Evolutionary conservation across 2,888 invertebrate species (phyloP).

Genomic region (Trichogramma evanescens): DNA sequence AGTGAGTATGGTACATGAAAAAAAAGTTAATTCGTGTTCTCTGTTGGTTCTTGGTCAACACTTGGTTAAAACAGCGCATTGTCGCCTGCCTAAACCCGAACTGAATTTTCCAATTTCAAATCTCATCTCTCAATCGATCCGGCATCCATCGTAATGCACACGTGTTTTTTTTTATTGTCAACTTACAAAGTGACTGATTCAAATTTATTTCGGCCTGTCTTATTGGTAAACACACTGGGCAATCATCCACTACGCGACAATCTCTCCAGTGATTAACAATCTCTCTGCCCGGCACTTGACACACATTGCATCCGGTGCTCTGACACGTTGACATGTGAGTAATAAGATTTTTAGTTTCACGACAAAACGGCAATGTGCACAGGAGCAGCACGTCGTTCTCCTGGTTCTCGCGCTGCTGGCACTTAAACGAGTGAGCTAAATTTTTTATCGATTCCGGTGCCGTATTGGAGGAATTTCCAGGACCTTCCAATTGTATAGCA

Average conservation of each 20-base stretch:
- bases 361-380: conserved; percentile 18
- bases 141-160: no score
- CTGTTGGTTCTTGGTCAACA: no score
- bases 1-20: no score
- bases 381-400: conserved; percentile 20
- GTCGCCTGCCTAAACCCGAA: no score
- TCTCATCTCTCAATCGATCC: no score
- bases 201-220: conserved; percentile 16
- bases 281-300: conserved; percentile 2
- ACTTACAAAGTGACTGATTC: not conserved
- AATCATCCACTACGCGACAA: conserved; percentile 13
- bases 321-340: conserved; percentile 18
- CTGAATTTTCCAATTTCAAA: no score
- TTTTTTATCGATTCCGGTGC: conserved; percentile 18
- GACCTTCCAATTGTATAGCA: conserved; percentile 7
- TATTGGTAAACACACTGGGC: conserved; percentile 16
- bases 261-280: conserved; percentile 20
- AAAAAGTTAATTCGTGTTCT: no score
- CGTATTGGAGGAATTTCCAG: not conserved
- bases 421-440: conserved; percentile 20
- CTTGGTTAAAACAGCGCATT: no score
- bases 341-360: conserved; percentile 16
- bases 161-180: no score
- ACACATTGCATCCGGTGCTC: not conserved
- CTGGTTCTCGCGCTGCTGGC: conserved; percentile 20